A percentile compares a stretch with the other conserved stretches of the same genome.
Conservation (phyloP, 2,888 invertebrate species). For the Pediacus dermestoides region DNA sequence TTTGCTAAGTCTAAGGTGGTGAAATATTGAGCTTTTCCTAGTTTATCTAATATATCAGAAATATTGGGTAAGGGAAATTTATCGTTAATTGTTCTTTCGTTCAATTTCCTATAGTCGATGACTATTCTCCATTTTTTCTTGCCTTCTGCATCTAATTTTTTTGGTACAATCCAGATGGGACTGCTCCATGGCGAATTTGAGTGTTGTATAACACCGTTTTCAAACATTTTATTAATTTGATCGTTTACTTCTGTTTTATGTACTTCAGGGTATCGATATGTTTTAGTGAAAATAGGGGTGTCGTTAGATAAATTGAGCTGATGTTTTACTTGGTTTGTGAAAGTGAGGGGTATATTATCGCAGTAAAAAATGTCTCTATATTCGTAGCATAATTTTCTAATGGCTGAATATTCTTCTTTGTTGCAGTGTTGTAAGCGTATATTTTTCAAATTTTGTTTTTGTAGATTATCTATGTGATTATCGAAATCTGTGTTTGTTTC, state of each 20-base stretch:
- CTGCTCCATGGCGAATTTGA: neutral
- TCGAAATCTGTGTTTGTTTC: too few species aligned
- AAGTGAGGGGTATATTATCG: too few species aligned
- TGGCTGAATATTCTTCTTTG: too few species aligned
- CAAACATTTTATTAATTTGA: constrained; percentile 10
- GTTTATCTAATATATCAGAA: too few species aligned
- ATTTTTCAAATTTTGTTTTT: too few species aligned
- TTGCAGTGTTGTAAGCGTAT: too few species aligned
- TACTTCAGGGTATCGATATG: constrained; percentile 26
- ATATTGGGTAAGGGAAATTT: too few species aligned
- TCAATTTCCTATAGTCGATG: constrained; percentile 5
- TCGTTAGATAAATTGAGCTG: constrained; percentile 10
- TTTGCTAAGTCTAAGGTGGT: constrained; percentile 22
- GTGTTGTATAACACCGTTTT: constrained; percentile 6
- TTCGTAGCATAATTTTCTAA: too few species aligned
- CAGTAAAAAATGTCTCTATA: too few species aligned
- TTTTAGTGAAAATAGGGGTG: constrained; percentile 21
- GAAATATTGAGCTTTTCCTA: constrained; percentile 17
- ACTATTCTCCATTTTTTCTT: constrained; percentile 6
- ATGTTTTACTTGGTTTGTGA: too few species aligned
- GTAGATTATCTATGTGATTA: too few species aligned
- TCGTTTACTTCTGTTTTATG: constrained; percentile 26
- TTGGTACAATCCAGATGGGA: constrained; percentile 3
- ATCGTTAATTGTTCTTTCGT: constrained; percentile 4
- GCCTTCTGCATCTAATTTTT: too few species aligned